phyloP scores from a whole-genome alignment of 2,113 vertebrate species.

The Geococcyx californianus region DNA sequence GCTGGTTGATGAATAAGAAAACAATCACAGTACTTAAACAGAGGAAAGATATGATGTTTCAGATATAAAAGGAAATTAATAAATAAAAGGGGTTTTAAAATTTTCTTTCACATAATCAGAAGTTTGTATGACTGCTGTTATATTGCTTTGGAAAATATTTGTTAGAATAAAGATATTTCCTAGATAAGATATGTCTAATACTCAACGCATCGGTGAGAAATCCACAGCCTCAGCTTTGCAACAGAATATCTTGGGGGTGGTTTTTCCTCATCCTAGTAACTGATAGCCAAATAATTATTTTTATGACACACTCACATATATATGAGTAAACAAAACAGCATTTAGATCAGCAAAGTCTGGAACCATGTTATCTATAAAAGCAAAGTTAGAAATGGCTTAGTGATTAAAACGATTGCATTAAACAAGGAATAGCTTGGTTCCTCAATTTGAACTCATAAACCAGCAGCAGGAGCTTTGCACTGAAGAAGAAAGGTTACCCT shows the following conservation, averaged over 20 bases:
- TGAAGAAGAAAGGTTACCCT: constrained; percentile 19
- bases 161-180: background rate
- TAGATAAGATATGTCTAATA: background rate
- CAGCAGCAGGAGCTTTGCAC: constrained; percentile 40
- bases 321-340: background rate
- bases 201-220: background rate
- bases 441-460: constrained; percentile 33
- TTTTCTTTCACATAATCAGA: background rate
- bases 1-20: background rate
- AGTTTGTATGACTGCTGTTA: background rate
- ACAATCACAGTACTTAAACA: background rate
- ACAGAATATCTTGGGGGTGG: background rate
- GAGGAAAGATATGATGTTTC: background rate
- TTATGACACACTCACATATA: background rate
- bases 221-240: background rate
- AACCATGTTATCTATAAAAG: background rate
- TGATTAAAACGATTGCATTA: constrained; percentile 18
- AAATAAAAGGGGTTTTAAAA: background rate
- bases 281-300: background rate
- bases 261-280: background rate
- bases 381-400: constrained; percentile 10
- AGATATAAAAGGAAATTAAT: background rate
- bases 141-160: background rate
- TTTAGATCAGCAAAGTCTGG: background rate
- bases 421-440: constrained; percentile 30